Conservation (phyloP, 2,113 vertebrate species). For the Trichomycterus rosablanca region DNA sequence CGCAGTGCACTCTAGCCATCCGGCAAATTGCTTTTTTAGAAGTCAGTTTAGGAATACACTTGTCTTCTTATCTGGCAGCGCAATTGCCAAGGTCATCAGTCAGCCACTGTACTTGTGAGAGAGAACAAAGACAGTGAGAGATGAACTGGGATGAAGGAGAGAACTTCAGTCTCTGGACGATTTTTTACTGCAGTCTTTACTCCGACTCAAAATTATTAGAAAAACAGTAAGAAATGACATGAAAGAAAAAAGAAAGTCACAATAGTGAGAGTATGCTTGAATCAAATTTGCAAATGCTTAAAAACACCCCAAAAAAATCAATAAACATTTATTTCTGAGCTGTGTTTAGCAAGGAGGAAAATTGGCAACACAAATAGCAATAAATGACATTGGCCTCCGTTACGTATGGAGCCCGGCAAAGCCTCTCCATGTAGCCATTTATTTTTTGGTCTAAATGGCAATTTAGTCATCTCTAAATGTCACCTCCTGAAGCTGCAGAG, state of each 20-base stretch:
- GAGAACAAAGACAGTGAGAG: constrained; percentile 17
- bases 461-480: constrained; percentile 62
- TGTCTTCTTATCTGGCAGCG: constrained; percentile 26
- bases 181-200: too few relatives aligned
- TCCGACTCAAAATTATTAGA: constrained; percentile 18
- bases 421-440: constrained; percentile 51
- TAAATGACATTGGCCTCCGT: constrained; percentile 47
- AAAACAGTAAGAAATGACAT: constrained; percentile 9
- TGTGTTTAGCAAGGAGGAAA: constrained; percentile 48
- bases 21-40: constrained; percentile 30
- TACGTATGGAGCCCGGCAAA: constrained; percentile 38
- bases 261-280: constrained; percentile 22
- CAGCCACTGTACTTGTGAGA: constrained; percentile 21
- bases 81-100: constrained; percentile 43
- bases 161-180: too few relatives aligned
- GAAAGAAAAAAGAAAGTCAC: background rate
- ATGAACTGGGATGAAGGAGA: constrained; percentile 3
- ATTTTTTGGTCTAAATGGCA: constrained; percentile 56
- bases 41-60: constrained; percentile 26
- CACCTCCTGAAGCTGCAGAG: constrained; percentile 54
- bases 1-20: constrained; percentile 26
- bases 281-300: constrained; percentile 47
- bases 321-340: constrained; percentile 52
- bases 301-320: constrained; percentile 38
- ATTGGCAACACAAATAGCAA: constrained; percentile 44